Base-by-base conservation (phyloP, 2,113 vertebrate species). In the Hemibagrus wyckioides region DNA sequence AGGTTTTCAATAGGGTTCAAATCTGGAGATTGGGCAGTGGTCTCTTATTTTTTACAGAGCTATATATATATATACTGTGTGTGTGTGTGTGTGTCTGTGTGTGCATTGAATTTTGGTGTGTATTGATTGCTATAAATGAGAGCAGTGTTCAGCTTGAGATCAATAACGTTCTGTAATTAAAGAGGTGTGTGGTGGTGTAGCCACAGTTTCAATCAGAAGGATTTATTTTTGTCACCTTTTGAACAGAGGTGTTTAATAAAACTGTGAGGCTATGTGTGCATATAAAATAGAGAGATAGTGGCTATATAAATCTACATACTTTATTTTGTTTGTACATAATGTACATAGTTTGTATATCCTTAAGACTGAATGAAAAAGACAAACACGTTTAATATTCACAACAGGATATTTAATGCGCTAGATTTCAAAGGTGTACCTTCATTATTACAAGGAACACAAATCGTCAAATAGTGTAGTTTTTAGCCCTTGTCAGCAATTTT, bases 81-180 rank as follows among this genome's bases (percentile, higher is more conserved):
- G 63, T 79, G 63, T 86, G 85, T 52, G n/a, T 86, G 65, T 50
- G 67, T 50, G 80, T 39, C n/a, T 61, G 56, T 52, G 39, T 80
- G 48, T 59, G n/a, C 56, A 50, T 65, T 36, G 25, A 57, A 44
- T 75, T 14, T 75, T 63, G 36, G 59, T 44, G 36, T 48, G 73
- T 76, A 76, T 76, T 76, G 73, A 76, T 76, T 28, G 15, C 4
- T n/a, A 48, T 76, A 76, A 76, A 48, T 76, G 73, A 76, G 25
- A 76, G 73, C 41, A 76, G 73, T 15, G 25, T 76, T n/a, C 41
- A 76, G 6, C 23, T 48, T 6, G 41, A 76, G 73, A 48, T 76
- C 73, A 76, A 50, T 76, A 76, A 6, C 5, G 14, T 76, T 3
- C 41, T 76, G 41, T n/a, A 76, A 48, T 48, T 48, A n/a, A 75